Conservation (phyloP, 2,113 vertebrate genomes). For the Anoura caudifer region DNA sequence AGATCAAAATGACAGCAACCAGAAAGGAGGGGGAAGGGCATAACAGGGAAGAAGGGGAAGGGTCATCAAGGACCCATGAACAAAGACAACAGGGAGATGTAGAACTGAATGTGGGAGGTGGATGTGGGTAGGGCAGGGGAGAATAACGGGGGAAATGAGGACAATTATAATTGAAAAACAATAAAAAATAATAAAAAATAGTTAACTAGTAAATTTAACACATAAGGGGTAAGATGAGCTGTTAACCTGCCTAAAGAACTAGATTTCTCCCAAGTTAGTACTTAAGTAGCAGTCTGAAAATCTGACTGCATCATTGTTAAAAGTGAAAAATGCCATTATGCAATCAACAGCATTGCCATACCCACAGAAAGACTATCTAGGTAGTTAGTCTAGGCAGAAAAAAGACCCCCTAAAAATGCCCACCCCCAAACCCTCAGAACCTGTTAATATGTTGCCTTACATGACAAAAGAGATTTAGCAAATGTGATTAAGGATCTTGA, state of each 20-base stretch:
- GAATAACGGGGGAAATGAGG: too few relatives aligned
- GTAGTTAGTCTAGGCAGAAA: not conserved
- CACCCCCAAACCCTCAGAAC: not conserved
- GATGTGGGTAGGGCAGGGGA: too few relatives aligned
- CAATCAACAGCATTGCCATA: not conserved
- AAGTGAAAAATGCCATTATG: not conserved
- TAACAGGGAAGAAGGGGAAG: too few relatives aligned
- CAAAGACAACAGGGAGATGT: too few relatives aligned
- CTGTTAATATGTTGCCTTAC: not conserved
- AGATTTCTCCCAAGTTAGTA: not conserved
- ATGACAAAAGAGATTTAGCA: not conserved
- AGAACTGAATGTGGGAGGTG: too few relatives aligned
- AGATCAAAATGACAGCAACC: too few relatives aligned
- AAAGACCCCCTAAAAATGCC: not conserved
- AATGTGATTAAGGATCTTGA: not conserved
- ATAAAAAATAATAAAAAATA: not conserved
- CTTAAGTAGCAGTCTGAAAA: not conserved
- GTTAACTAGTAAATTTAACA: not conserved
- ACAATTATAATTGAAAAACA: too few relatives aligned
- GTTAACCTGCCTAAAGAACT: not conserved
- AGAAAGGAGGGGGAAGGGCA: too few relatives aligned
- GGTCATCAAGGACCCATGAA: too few relatives aligned
- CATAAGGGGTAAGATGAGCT: not conserved
- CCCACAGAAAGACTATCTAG: not conserved
- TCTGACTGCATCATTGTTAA: not conserved